Evolutionary conservation across 1,140 invertebrate species (phyloP).

Genomic region (Drosophila tsacasi): DNA sequence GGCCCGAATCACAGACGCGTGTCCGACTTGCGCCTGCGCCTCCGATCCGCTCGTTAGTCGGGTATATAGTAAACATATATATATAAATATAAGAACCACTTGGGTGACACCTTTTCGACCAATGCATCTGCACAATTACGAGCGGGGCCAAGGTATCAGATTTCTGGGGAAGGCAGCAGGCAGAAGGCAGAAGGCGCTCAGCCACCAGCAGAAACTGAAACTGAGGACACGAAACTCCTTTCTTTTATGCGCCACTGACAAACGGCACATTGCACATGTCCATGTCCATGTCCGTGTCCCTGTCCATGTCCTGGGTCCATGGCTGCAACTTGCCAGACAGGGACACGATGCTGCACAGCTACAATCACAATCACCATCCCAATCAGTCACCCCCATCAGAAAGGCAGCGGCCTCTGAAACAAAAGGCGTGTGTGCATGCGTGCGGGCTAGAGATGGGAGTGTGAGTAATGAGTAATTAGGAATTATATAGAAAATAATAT

Average conservation of each 20-base stretch:
- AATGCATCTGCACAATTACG: conserved; percentile 81
- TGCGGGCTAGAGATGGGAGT: conserved; percentile 33
- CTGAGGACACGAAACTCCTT: conserved; percentile 70
- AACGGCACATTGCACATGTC: conserved; percentile 82
- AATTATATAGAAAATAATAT: neutral
- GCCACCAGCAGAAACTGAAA: conserved; percentile 58
- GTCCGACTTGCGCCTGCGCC: conserved; percentile 70
- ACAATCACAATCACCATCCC: conserved; percentile 69
- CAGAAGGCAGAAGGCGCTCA: conserved; percentile 12
- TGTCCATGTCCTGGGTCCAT: conserved; percentile 23
- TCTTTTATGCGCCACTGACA: conserved; percentile 82
- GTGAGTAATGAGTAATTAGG: neutral
- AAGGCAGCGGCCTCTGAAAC: conserved; percentile 74
- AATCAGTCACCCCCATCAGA: conserved; percentile 84
- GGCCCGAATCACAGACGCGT: conserved; percentile 68
- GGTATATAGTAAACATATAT: conserved; percentile 28
- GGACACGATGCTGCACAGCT: conserved; percentile 53
- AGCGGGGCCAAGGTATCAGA: conserved; percentile 72
- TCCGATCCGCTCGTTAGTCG: conserved; percentile 55
- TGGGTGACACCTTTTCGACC: conserved; percentile 75
- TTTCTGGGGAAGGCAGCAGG: conserved; percentile 66
- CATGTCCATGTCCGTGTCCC: conserved; percentile 37
- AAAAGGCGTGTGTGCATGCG: conserved; percentile 60
- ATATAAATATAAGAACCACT: conserved; percentile 55
- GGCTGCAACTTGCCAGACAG: conserved; percentile 25